Evolutionary conservation across 2,113 vertebrate genomes (phyloP), one percentile per base, ranked within the genome.

Genomic region (Oxygymnocypris stewartii): DNA sequence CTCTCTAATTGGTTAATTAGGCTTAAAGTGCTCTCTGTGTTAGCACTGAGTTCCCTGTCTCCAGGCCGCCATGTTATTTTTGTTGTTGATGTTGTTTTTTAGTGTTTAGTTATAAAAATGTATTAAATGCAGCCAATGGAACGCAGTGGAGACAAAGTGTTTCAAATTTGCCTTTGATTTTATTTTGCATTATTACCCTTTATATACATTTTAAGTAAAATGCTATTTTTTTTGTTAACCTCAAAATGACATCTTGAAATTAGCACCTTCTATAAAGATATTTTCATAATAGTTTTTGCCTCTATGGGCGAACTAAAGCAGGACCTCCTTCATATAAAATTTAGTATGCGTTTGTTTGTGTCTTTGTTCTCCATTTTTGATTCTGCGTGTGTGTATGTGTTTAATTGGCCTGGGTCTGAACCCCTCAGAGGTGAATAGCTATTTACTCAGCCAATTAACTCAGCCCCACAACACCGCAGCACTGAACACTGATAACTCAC

Each of bases 1-100:
- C 91, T 94, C 94, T 94, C 92, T 93, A 94, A 94, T 94, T 93
- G 93, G 91, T 92, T 96, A 95, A 96, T 96, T 96, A 95, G 90
- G 91, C 94, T 92, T 94, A 93, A 94, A 94, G 93, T 93, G 94
- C 92, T 92, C 89, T 94, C 93, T 85, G 92, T 94, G 93, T 94
- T 91, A 91, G 84, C 92, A 91, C 13, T 77, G 73, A 78, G 78
- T 69, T 89, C 42, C 18, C 51, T 9, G 63, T 85, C 91, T 93
- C 90, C 92, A 89, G 92, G 92, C 92, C 92, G 90, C 57, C 61
- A 85, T 87, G 12, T 81, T 80, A 23, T 88, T 88, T 89, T 92
- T 94, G 90, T 92, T 92, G 90, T 90, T 88, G 90, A 59, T 63
- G 82, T 85, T 85, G 89, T 88, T 92, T 92, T 88, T 88, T 84